Evolutionary conservation across 2,888 invertebrate species (phyloP).

Genomic region (Hydraecia micacea): DNA sequence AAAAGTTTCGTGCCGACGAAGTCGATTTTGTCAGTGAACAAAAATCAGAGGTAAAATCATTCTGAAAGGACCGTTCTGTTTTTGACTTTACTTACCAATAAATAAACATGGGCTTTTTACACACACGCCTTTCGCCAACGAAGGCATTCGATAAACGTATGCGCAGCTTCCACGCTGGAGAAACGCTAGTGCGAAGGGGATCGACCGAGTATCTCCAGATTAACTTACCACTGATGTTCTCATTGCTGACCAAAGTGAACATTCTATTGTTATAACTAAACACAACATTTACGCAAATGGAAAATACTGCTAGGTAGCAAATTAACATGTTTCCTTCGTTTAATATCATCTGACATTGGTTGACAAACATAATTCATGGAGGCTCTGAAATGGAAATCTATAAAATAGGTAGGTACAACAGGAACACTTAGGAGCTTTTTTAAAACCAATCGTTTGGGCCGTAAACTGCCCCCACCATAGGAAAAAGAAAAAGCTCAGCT

Average conservation of each 20-base stretch:
- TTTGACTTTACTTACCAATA: background rate
- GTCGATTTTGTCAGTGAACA: background rate
- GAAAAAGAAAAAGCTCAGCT: background rate
- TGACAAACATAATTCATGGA: constrained; percentile 40
- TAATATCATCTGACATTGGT: constrained; percentile 9
- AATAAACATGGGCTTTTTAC: background rate
- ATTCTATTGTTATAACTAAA: constrained; percentile 48
- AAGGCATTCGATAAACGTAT: background rate
- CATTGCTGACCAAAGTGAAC: constrained; percentile 49
- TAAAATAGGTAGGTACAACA: background rate
- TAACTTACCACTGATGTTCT: constrained; percentile 48
- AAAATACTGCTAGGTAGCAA: constrained; percentile 28
- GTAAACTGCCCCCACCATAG: background rate
- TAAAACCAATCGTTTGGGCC: background rate
- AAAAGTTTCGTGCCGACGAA: background rate
- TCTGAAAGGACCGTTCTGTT: background rate
- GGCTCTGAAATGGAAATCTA: constrained; percentile 44
- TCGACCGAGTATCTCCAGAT: background rate
- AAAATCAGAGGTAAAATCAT: no score
- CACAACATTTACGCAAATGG: constrained; percentile 20
- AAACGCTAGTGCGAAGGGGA: background rate
- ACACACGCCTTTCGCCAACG: background rate
- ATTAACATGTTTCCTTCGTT: constrained; percentile 31
- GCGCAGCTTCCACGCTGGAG: background rate
- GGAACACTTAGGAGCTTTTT: background rate